These are phyloP conservation scores for Sebastiscus albofasciatus DNA, from an alignment of 2,797 vertebrate genomes.

Conservation along the genomic window DNA sequence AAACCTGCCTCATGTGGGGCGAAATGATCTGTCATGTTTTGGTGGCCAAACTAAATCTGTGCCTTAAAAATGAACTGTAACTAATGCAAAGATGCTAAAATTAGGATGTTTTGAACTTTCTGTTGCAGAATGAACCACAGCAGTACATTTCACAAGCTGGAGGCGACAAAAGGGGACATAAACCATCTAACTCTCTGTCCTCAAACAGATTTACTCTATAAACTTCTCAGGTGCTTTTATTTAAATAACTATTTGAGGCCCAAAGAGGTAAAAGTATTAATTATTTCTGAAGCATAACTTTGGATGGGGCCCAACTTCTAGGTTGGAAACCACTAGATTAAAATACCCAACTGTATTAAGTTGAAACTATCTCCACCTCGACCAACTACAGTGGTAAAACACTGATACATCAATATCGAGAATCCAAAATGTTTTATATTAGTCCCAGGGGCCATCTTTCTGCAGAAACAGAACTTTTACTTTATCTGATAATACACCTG, in stretches of 20 bases:
- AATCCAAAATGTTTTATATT: background rate
- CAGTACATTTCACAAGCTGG: background rate
- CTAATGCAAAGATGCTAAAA: background rate
- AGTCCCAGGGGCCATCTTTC: background rate
- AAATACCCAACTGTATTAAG: background rate
- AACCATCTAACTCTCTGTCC: background rate
- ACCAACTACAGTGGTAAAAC: background rate
- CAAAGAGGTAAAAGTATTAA: background rate
- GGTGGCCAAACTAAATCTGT: conserved; percentile 5
- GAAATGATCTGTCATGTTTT: conserved; percentile 15
- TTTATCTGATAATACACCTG: background rate
- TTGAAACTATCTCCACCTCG: background rate
- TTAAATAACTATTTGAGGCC: background rate
- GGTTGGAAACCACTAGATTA: no score
- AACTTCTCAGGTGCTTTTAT: background rate
- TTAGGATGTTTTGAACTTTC: background rate
- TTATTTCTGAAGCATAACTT: background rate
- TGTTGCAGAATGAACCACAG: background rate
- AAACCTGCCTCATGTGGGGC: conserved; percentile 1
- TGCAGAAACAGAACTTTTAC: background rate
- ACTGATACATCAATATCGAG: background rate
- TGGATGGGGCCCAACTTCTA: background rate
- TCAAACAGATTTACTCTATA: background rate
- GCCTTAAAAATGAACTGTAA: background rate
- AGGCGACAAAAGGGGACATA: background rate